Conservation (phyloP, 2,797 vertebrate species). For the Etheostoma nigrum region DNA sequence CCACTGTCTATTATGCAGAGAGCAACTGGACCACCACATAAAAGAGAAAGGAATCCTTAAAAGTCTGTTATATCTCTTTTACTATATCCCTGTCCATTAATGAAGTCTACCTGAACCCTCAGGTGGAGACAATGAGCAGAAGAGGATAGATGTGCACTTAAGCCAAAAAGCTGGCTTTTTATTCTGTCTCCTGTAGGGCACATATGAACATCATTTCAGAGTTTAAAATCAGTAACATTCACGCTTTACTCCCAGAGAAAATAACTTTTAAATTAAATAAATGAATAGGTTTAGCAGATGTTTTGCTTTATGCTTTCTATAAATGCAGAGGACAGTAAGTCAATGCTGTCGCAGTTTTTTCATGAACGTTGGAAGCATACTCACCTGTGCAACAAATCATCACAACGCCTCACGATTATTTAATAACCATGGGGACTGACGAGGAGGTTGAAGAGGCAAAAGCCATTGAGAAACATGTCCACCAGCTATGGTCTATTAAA, state of each 20-base stretch:
- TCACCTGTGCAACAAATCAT: constrained; percentile 2
- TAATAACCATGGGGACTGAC: background rate
- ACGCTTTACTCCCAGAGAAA: background rate
- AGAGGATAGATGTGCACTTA: constrained; percentile 44
- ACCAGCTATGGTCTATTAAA: background rate
- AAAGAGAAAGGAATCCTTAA: constrained; percentile 6
- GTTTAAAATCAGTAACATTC: background rate
- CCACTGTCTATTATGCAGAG: background rate
- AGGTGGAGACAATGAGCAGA: constrained; percentile 24
- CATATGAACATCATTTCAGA: constrained; percentile 1
- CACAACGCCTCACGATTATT: background rate
- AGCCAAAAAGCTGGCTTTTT: constrained; percentile 27
- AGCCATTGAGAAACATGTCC: background rate
- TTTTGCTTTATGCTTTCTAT: background rate
- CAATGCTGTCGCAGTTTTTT: background rate
- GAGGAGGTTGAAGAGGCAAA: background rate
- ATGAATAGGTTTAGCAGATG: background rate
- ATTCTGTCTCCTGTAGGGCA: constrained; percentile 32
- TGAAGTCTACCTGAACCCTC: constrained; percentile 40
- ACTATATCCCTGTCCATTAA: constrained; percentile 48
- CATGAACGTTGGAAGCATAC: background rate
- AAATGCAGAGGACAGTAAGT: background rate
- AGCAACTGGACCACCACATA: constrained; percentile 12
- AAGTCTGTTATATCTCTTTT: background rate
- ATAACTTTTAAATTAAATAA: background rate